Percentiles rank a stretch among this genome's conserved stretches.
Evolutionary conservation across 2,888 invertebrate genomes (phyloP).

Genomic region (Troides helena): DNA sequence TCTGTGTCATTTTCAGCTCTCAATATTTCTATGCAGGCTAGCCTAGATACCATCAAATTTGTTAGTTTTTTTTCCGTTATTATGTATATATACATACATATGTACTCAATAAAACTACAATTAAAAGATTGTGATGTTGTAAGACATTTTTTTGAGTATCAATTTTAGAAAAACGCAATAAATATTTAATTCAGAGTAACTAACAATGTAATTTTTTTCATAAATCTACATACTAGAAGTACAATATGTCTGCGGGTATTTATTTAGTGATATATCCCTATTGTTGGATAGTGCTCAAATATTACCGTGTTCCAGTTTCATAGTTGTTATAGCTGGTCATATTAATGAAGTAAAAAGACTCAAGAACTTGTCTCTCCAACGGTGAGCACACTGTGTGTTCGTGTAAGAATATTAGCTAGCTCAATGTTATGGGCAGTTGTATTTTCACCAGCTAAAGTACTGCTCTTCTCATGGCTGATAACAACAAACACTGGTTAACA

Average conservation of each 20-base stretch:
- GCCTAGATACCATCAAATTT: background rate
- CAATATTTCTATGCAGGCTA: conserved; percentile 22
- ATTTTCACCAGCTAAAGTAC: no score
- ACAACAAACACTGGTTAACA: background rate
- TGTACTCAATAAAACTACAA: background rate
- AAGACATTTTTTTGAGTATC: background rate
- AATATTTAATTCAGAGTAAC: background rate
- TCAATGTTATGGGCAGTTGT: no score
- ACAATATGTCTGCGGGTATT: no score
- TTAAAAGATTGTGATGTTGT: background rate
- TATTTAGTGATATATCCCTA: no score
- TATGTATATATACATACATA: background rate
- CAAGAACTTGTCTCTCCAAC: no score
- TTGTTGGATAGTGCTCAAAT: no score
- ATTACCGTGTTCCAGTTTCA: no score
- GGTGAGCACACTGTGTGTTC: no score
- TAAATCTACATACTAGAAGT: no score
- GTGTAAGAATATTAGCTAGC: no score
- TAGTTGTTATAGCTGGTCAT: no score
- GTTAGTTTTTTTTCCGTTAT: background rate
- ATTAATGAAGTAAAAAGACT: no score
- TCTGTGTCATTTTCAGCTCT: conserved; percentile 46
- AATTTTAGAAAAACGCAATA: background rate
- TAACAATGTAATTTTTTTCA: background rate
- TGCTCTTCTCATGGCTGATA: background rate